Evolutionary conservation across 2,113 vertebrate genomes (phyloP), one percentile per base, ranked within the genome.

Genomic region (Seriola aureovittata): DNA sequence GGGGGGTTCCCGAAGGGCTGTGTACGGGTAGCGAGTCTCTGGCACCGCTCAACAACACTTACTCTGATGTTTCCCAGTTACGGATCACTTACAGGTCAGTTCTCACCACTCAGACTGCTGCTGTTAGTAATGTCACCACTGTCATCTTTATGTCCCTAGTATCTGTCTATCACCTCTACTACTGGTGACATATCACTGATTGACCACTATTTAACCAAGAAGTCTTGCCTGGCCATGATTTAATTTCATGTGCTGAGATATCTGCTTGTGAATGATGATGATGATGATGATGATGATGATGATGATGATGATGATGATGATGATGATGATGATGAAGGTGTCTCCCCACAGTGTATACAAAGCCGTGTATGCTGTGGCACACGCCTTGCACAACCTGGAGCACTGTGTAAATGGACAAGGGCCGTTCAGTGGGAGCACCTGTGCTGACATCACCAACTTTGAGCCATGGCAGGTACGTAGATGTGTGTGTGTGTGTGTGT

Each of bases 61-160:
- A 96, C 85, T 90, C 95, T 16, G 96, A 97, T 78, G 91, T 96
- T 42, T 96, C 96, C 4, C 95, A 97, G 93, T 85, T 97, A 72
- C 93, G 97, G 32, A 92, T 96, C 62, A 96, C 95, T 0, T 97
- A 97, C 92, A 94, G 80, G 94, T 94, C 38, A 79, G 84, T 64
- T 66, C 25, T 58, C 54, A 10, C 8, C 0, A 32, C 32, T 38
- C n/a, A 29, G 4, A 17, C 38, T 1, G 34, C 17, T 8, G 21
- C 55, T 59, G 46, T 14, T 21, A 21, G 2, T 4, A 32, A 70
- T 55, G 42, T 63, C 36, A 29, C 12, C 1, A 1, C 19, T 29
- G 32, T 12, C 7, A 52, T 6, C 6, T 29, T 29, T 29, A 29
- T 29, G 29, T 29, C 29, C 29, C 29, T 29, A 3, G 29, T 29